These are phyloP conservation scores for Holacanthus passer DNA, from an alignment of 2,113 vertebrate genomes.

Conservation along the genomic window DNA sequence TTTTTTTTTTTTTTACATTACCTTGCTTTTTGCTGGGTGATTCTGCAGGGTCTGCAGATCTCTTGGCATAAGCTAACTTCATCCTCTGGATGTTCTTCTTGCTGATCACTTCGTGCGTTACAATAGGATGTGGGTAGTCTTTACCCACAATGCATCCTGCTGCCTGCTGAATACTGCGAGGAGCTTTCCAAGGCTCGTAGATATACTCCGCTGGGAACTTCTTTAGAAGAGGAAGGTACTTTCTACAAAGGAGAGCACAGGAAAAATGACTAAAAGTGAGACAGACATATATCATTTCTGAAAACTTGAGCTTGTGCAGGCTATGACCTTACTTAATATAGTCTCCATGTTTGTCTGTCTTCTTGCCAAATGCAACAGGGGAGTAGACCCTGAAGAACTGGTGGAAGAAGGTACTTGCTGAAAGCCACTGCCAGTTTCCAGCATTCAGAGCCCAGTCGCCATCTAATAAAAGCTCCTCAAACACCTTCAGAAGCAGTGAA, in stretches of 20 bases:
- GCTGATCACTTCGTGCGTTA: slow-evolving; percentile 70
- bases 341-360: slow-evolving; percentile 82
- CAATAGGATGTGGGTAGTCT: slow-evolving; percentile 82
- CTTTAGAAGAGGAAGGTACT: slow-evolving; percentile 83
- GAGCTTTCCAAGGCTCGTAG: slow-evolving; percentile 86
- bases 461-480: slow-evolving; percentile 83
- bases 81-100: slow-evolving; percentile 83
- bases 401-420: slow-evolving; percentile 86
- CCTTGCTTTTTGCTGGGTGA: slow-evolving; percentile 66
- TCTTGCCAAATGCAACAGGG: slow-evolving; percentile 82
- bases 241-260: slow-evolving; percentile 63
- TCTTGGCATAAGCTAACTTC: slow-evolving; percentile 81
- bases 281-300: neutral
- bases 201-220: slow-evolving; percentile 82
- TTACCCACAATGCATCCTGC: slow-evolving; percentile 85
- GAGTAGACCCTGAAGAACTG: slow-evolving; percentile 84
- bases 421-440: slow-evolving; percentile 86
- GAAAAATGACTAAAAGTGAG: rapidly evolving
- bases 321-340: slow-evolving; percentile 81
- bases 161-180: slow-evolving; percentile 77
- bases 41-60: slow-evolving; percentile 29
- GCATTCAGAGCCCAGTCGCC: slow-evolving; percentile 84
- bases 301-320: neutral
- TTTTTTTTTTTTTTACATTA: no score
- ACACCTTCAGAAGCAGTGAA: slow-evolving; percentile 71